Conservation (phyloP, 2,888 invertebrate genomes). For the Boloria selene region DNA sequence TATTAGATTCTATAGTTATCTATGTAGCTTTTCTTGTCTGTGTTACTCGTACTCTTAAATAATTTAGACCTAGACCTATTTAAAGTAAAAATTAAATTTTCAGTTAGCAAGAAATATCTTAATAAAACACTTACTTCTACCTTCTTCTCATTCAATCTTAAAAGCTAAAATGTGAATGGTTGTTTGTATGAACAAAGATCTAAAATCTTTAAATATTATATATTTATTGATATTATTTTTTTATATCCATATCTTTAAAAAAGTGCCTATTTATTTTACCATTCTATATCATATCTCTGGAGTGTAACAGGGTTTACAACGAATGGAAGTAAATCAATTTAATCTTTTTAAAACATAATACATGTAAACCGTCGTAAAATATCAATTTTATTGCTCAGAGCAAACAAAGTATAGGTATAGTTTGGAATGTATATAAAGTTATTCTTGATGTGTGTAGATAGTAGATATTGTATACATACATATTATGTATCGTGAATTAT, state of each 20-base stretch:
- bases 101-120: neutral
- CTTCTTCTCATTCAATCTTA: neutral
- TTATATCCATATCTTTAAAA: constrained; percentile 29
- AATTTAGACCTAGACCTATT: constrained; percentile 27
- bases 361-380: constrained; percentile 2
- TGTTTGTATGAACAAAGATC: neutral
- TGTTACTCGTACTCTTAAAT: constrained; percentile 25
- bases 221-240: constrained; percentile 2
- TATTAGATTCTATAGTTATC: constrained; percentile 39
- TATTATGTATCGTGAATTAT: constrained; percentile 14
- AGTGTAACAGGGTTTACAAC: constrained; percentile 63
- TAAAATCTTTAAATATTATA: neutral
- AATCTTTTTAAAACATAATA: neutral
- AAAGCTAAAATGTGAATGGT: neutral
- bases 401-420: constrained; percentile 13
- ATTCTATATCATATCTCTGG: constrained; percentile 58
- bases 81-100: constrained; percentile 13
- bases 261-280: constrained; percentile 54
- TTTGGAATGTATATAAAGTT: constrained; percentile 20
- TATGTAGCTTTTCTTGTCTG: constrained; percentile 46
- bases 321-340: constrained; percentile 1
- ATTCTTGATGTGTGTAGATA: constrained; percentile 21
- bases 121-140: neutral
- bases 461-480: constrained; percentile 16
- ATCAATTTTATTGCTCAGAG: constrained; percentile 27